These are phyloP conservation scores for Drosophila affinis DNA, from an alignment of 2,888 invertebrate genomes.

Conservation along the genomic window DNA sequence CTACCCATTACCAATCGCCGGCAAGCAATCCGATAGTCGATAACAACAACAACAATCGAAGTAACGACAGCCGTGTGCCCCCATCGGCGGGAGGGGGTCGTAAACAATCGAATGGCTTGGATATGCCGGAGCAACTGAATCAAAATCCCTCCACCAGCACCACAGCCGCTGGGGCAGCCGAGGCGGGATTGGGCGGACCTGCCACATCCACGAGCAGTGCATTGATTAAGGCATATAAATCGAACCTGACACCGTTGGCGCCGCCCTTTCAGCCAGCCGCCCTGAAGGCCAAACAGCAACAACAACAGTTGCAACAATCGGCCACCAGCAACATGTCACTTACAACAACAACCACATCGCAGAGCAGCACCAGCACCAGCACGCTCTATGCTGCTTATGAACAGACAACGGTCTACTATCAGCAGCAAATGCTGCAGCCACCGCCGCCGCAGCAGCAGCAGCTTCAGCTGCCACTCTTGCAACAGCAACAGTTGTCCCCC, in stretches of 20 bases:
- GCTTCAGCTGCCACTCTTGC: constrained; percentile 55
- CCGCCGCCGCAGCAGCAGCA: constrained; percentile 51
- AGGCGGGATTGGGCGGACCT: constrained; percentile 2
- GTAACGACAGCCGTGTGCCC: constrained; percentile 24
- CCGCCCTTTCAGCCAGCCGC: constrained; percentile 79
- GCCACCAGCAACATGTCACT: constrained; percentile 33
- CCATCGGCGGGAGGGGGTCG: neutral
- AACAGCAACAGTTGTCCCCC: constrained; percentile 50
- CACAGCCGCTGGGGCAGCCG: constrained; percentile 15
- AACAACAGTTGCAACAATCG: constrained; percentile 32
- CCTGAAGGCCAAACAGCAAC: constrained; percentile 53
- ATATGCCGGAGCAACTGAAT: constrained; percentile 5
- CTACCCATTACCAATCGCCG: constrained; percentile 13
- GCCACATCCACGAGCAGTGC: constrained; percentile 52
- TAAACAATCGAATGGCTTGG: neutral
- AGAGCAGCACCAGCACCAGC: constrained; percentile 22
- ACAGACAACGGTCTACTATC: constrained; percentile 77
- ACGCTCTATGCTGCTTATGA: constrained; percentile 72
- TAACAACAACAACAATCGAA: constrained; percentile 59
- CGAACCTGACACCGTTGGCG: constrained; percentile 79
- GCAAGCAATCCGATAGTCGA: constrained; percentile 26
- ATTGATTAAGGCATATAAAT: constrained; percentile 75
- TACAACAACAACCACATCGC: constrained; percentile 31
- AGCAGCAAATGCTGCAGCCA: constrained; percentile 53
- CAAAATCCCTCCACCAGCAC: constrained; percentile 13